Conservation (phyloP, 2,797 vertebrate species). For the Hypotaenidia philippensis region DNA sequence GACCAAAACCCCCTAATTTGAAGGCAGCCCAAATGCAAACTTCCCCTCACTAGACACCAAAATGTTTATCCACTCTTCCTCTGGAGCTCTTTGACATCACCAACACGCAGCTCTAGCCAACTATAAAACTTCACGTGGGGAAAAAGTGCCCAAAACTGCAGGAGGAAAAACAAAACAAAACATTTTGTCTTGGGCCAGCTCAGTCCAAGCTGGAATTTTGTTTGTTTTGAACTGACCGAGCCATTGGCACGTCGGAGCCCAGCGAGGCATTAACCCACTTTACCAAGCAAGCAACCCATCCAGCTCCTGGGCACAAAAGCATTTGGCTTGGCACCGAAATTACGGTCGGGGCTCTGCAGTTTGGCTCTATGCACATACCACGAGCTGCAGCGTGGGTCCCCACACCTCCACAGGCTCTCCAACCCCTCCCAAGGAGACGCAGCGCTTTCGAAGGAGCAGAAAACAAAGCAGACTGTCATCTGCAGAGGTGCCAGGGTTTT, state of each 20-base stretch:
- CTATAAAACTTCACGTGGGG: background rate
- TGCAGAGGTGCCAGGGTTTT: conserved; percentile 22
- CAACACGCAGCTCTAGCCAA: background rate
- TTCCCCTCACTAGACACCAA: background rate
- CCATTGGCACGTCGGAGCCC: background rate
- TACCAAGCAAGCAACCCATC: background rate
- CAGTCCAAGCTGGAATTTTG: conserved; percentile 26
- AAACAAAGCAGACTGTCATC: conserved; percentile 5
- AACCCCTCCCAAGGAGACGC: background rate
- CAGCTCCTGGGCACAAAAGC: conserved; percentile 10
- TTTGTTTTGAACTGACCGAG: conserved; percentile 43
- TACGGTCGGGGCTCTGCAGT: background rate
- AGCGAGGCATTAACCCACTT: conserved; percentile 18
- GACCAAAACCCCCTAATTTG: background rate
- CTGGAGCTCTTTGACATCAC: background rate
- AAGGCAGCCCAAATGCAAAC: background rate
- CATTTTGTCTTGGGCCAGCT: background rate
- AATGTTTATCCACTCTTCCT: background rate
- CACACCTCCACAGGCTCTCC: background rate
- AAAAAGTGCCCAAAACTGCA: background rate
- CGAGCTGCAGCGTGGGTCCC: background rate
- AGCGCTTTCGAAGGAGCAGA: background rate
- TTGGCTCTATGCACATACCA: background rate
- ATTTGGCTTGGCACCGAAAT: background rate
- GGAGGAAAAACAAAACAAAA: conserved; percentile 1